phyloP scores from a whole-genome alignment of 2,113 vertebrate species.

The Callithrix jacchus region DNA sequence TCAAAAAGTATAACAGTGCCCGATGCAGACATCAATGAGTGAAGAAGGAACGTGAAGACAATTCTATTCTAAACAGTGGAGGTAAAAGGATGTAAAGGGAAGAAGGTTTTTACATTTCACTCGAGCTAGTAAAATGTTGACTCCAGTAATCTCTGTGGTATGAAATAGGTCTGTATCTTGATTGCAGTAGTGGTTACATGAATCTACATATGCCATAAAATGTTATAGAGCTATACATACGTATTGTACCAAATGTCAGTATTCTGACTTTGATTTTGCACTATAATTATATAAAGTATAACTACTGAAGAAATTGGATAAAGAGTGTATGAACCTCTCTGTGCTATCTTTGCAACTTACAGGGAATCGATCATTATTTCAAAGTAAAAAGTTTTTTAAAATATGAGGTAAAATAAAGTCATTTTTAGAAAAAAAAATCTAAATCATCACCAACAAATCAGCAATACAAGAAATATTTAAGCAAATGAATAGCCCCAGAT shows the following conservation, averaged over 20 bases:
- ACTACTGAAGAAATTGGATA: background rate
- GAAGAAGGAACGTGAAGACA: no score
- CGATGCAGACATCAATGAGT: background rate
- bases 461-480: background rate
- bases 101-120: background rate
- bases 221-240: background rate
- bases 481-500: background rate
- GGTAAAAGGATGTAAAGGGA: background rate
- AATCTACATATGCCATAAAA: background rate
- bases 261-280: background rate
- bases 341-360: background rate
- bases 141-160: background rate
- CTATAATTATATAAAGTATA: no score
- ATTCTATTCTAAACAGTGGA: no score
- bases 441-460: no score
- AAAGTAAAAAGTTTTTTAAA: no score
- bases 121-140: background rate
- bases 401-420: no score
- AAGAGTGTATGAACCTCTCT: background rate
- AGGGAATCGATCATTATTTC: background rate
- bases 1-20: background rate
- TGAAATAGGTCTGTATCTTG: background rate
- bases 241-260: background rate
- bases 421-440: no score
- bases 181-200: background rate